These are phyloP conservation scores for Podarcis raffonei DNA, from an alignment of 2,113 vertebrate species.

Conservation along the genomic window DNA sequence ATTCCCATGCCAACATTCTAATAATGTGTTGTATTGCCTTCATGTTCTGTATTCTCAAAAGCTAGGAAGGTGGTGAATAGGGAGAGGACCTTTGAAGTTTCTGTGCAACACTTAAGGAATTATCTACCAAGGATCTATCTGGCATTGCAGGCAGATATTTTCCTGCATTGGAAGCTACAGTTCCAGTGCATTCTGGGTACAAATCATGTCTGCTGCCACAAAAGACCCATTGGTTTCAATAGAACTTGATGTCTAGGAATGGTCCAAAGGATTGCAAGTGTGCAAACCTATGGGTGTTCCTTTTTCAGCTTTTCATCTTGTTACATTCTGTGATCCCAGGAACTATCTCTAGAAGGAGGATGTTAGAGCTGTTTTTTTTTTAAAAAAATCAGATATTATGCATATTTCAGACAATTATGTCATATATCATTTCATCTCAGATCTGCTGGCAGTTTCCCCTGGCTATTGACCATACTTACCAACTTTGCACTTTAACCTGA, in stretches of 20 bases:
- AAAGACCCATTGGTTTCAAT: neutral
- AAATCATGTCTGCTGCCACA: neutral
- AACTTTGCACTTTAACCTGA: neutral
- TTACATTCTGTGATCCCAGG: neutral
- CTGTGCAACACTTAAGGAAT: neutral
- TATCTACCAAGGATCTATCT: neutral
- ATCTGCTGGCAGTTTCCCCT: neutral
- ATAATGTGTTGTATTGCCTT: neutral
- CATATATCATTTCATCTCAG: neutral
- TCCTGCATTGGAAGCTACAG: neutral
- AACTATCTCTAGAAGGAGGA: neutral
- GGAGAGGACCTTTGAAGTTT: too few relatives aligned
- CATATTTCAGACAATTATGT: neutral
- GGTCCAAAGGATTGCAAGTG: too few relatives aligned
- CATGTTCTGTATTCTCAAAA: neutral
- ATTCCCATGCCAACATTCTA: too few relatives aligned
- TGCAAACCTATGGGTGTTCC: too few relatives aligned
- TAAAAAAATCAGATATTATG: too few relatives aligned
- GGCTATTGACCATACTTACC: neutral
- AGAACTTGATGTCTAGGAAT: too few relatives aligned
- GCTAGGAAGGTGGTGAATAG: neutral
- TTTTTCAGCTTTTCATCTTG: too few relatives aligned
- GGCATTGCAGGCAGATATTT: neutral
- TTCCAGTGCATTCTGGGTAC: neutral
- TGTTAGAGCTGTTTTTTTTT: neutral